Evolutionary conservation across 2,113 vertebrate species (phyloP).

Genomic region (Stercorarius parasiticus): DNA sequence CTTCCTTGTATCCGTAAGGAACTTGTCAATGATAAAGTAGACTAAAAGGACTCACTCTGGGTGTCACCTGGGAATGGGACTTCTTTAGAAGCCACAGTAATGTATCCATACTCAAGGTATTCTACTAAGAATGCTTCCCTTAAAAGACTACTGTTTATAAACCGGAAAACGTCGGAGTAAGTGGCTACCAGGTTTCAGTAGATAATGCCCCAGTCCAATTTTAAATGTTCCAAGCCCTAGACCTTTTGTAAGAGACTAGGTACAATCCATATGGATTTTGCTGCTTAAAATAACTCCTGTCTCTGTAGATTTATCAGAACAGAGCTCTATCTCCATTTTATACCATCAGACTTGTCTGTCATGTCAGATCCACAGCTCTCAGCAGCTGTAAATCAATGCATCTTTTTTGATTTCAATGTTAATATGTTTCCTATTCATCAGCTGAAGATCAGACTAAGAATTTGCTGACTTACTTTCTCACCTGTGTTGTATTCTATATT

Average conservation of each 20-base stretch:
- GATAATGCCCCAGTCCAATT: not conserved
- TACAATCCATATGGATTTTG: not conserved
- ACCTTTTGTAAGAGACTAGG: not conserved
- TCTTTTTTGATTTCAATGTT: not conserved
- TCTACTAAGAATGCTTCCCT: not conserved
- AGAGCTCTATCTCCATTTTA: not conserved
- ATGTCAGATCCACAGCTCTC: not conserved
- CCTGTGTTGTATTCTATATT: not conserved
- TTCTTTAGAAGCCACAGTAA: not conserved
- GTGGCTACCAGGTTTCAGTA: not conserved
- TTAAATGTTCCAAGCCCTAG: not conserved
- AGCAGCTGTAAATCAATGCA: not conserved
- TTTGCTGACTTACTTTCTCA: not conserved
- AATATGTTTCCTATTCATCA: not conserved
- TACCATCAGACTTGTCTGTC: not conserved
- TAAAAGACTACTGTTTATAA: not conserved
- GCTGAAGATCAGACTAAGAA: not conserved
- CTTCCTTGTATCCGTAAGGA: accelerated
- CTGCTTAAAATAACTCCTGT: not conserved
- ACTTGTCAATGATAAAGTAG: not conserved
- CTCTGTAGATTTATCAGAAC: not conserved
- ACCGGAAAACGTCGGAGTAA: not conserved
- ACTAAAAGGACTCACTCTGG: not conserved
- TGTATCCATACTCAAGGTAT: not conserved
- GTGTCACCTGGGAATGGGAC: not conserved